Conservation (phyloP, 30 jellyfish, hydroid and myxozoan genomes). For the Phacellophora camtschatica region DNA sequence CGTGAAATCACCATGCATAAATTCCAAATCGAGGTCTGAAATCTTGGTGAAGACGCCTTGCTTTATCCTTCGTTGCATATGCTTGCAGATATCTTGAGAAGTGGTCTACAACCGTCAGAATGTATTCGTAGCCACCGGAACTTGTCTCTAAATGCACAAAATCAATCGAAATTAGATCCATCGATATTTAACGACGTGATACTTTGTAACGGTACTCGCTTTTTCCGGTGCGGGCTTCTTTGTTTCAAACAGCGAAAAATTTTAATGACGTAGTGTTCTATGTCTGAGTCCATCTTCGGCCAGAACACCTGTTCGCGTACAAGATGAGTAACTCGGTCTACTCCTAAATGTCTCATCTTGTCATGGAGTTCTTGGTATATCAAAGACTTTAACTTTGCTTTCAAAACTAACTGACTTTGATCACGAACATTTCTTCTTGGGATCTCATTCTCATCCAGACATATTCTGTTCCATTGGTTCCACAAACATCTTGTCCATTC, state of each 20-base stretch:
- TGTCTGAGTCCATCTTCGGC: conserved; percentile 60
- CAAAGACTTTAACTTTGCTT: background rate
- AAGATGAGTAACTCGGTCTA: conserved; percentile 36
- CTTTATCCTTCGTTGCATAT: conserved; percentile 36
- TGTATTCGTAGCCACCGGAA: conserved; percentile 53
- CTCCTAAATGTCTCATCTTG: conserved; percentile 64
- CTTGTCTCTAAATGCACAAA: conserved; percentile 27
- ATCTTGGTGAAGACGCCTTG: conserved; percentile 17
- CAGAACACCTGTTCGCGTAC: conserved; percentile 52
- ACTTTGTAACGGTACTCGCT: conserved; percentile 49
- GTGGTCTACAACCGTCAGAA: conserved; percentile 58
- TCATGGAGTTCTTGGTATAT: conserved; percentile 33
- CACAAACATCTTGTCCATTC: background rate
- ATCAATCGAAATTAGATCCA: conserved; percentile 42
- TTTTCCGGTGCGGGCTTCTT: background rate
- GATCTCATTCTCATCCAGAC: conserved; percentile 18
- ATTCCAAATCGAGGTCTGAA: conserved; percentile 24
- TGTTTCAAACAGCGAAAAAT: conserved; percentile 38
- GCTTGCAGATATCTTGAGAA: conserved; percentile 40
- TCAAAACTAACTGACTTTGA: conserved; percentile 6
- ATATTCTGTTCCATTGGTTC: conserved; percentile 6
- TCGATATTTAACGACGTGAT: conserved; percentile 9
- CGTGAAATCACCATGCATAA: conserved; percentile 20
- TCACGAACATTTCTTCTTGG: background rate
- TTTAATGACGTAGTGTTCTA: conserved; percentile 12